These are phyloP conservation scores for Solenopsis invicta DNA, from an alignment of 1,140 invertebrate species.

Conservation along the genomic window DNA sequence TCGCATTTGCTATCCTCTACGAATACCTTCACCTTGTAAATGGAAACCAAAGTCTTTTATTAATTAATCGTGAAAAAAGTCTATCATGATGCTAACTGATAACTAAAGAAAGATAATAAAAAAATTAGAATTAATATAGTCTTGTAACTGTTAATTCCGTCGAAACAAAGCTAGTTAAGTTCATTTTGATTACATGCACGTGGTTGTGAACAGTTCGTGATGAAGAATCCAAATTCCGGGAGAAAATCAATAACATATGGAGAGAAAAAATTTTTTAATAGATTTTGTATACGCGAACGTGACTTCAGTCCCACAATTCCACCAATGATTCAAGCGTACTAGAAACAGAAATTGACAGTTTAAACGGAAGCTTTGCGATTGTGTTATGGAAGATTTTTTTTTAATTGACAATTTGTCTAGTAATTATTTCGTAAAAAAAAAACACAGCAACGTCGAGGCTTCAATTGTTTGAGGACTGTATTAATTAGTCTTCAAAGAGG, in stretches of 20 bases:
- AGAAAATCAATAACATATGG: background rate
- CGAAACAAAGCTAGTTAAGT: background rate
- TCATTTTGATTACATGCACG: background rate
- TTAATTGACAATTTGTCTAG: background rate
- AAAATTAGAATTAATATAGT: background rate
- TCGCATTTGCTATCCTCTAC: background rate
- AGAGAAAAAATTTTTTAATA: constrained; percentile 60
- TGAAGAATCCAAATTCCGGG: background rate
- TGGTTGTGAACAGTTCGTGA: background rate
- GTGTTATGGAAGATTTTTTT: background rate
- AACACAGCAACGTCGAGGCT: background rate
- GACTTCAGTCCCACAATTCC: constrained; percentile 58
- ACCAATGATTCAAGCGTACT: constrained; percentile 43
- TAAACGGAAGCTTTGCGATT: constrained; percentile 11
- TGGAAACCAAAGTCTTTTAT: background rate
- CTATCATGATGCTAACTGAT: background rate
- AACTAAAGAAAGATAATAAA: background rate
- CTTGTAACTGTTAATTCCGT: background rate
- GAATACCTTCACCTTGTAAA: background rate
- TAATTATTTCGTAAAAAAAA: background rate
- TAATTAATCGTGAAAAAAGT: background rate
- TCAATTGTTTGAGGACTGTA: background rate
- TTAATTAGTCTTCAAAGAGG: background rate
- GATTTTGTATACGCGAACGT: constrained; percentile 50
- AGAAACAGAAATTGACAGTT: constrained; percentile 37